Evolutionary conservation across 1,140 invertebrate genomes (phyloP).

Genomic region (Hyphantria cunea): DNA sequence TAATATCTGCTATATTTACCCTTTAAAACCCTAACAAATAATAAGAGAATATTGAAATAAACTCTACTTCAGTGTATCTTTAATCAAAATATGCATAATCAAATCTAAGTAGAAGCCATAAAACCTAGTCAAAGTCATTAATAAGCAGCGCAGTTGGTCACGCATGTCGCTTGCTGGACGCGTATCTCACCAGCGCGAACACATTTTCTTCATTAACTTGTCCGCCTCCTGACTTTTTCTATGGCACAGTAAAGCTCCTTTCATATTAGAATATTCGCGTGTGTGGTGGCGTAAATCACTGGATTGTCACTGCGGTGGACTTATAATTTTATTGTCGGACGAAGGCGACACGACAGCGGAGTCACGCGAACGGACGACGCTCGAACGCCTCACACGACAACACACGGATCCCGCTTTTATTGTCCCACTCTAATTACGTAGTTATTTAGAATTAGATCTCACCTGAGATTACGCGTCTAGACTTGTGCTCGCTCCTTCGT

Average conservation of each 20-base stretch:
- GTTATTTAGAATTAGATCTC: slow-evolving; percentile 67
- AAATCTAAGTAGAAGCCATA: slow-evolving; percentile 36
- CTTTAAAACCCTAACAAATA: no score
- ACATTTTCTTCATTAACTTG: slow-evolving; percentile 76
- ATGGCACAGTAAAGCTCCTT: slow-evolving; percentile 63
- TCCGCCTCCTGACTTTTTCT: slow-evolving; percentile 63
- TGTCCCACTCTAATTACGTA: slow-evolving; percentile 72
- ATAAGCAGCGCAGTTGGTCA: slow-evolving; percentile 48
- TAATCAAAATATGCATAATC: slow-evolving; percentile 17
- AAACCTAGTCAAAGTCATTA: slow-evolving; percentile 47
- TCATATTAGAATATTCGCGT: slow-evolving; percentile 78
- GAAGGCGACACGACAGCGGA: slow-evolving; percentile 67
- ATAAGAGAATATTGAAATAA: neutral
- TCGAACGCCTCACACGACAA: slow-evolving; percentile 53
- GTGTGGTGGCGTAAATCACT: slow-evolving; percentile 77
- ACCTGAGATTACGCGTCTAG: slow-evolving; percentile 70
- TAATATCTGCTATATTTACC: no score
- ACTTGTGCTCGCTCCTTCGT: slow-evolving; percentile 64
- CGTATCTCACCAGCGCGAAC: slow-evolving; percentile 57
- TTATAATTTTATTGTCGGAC: slow-evolving; percentile 80
- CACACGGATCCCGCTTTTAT: slow-evolving; percentile 68
- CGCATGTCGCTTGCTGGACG: slow-evolving; percentile 49
- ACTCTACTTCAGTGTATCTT: slow-evolving; percentile 2
- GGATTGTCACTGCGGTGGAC: slow-evolving; percentile 79
- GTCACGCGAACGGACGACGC: slow-evolving; percentile 60